Evolutionary conservation across 2,888 invertebrate species (phyloP).

Genomic region (Lysandra coridon): DNA sequence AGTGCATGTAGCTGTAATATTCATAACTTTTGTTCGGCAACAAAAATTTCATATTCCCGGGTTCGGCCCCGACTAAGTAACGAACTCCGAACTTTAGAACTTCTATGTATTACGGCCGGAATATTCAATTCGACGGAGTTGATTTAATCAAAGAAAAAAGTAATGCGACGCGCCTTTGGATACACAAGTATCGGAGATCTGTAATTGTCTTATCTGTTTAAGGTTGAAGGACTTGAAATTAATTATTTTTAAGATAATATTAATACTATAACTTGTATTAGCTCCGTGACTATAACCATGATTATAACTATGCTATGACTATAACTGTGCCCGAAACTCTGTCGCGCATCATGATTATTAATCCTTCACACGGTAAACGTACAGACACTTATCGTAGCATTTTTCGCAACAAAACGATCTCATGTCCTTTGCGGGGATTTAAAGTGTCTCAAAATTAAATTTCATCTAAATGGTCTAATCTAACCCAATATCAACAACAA

Average conservation of each 20-base stretch:
- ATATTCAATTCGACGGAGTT: constrained; percentile 43
- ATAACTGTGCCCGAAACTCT: too few relatives aligned
- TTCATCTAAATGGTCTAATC: too few relatives aligned
- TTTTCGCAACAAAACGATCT: too few relatives aligned
- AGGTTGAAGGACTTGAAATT: background rate
- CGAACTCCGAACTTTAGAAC: constrained; percentile 27
- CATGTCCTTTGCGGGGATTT: too few relatives aligned
- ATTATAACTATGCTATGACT: background rate
- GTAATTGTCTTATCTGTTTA: background rate
- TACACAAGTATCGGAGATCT: constrained; percentile 23
- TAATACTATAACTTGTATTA: too few relatives aligned
- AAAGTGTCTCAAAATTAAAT: too few relatives aligned
- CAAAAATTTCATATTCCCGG: constrained; percentile 24
- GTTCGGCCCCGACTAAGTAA: constrained; percentile 15
- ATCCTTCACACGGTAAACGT: too few relatives aligned
- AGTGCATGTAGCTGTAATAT: constrained; percentile 15
- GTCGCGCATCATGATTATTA: too few relatives aligned
- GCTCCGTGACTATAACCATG: too few relatives aligned
- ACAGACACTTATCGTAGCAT: too few relatives aligned
- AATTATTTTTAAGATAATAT: background rate
- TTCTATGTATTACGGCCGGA: constrained; percentile 36
- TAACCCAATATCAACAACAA: too few relatives aligned
- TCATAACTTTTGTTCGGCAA: constrained; percentile 23
- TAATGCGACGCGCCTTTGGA: constrained; percentile 24
- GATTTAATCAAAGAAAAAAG: constrained; percentile 49